These are phyloP conservation scores for Pogonognathellus flavescens DNA, from an alignment of 1,140 invertebrate genomes.

Conservation along the genomic window DNA sequence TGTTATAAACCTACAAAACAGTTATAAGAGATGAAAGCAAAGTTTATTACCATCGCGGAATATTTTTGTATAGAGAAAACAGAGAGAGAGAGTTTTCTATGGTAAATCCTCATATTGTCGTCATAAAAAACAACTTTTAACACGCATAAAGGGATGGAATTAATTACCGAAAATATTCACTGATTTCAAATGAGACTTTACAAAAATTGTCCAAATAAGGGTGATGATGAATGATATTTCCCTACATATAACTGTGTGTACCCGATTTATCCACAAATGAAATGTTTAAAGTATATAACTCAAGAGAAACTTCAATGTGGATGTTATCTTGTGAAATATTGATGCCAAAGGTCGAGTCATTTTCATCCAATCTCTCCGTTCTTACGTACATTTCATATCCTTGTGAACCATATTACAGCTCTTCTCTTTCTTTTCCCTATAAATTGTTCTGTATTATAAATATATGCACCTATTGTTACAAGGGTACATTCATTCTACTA, in stretches of 20 bases:
- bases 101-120: slow-evolving; percentile 44
- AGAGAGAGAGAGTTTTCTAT: slow-evolving; percentile 50
- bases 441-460: not conserved
- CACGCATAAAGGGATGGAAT: slow-evolving; percentile 38
- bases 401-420: not conserved
- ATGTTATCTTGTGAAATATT: slow-evolving; percentile 27
- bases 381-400: slow-evolving; percentile 1
- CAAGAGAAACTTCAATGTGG: slow-evolving; percentile 24
- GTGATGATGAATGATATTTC: slow-evolving; percentile 8
- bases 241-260: not conserved
- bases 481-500: not conserved
- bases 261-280: slow-evolving; percentile 1
- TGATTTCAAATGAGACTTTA: slow-evolving; percentile 41
- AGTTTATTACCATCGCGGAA: slow-evolving; percentile 49
- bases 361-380: slow-evolving; percentile 23
- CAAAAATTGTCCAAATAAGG: slow-evolving; percentile 29
- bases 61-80: slow-evolving; percentile 47
- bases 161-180: slow-evolving; percentile 41
- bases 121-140: slow-evolving; percentile 45
- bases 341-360: slow-evolving; percentile 35
- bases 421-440: slow-evolving; percentile 9
- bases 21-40: slow-evolving; percentile 50
- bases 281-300: slow-evolving; percentile 22
- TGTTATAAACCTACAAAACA: slow-evolving; percentile 49
- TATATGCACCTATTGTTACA: not conserved